Conservation (phyloP, 2,797 vertebrate genomes). For the Buceros bicornis region DNA sequence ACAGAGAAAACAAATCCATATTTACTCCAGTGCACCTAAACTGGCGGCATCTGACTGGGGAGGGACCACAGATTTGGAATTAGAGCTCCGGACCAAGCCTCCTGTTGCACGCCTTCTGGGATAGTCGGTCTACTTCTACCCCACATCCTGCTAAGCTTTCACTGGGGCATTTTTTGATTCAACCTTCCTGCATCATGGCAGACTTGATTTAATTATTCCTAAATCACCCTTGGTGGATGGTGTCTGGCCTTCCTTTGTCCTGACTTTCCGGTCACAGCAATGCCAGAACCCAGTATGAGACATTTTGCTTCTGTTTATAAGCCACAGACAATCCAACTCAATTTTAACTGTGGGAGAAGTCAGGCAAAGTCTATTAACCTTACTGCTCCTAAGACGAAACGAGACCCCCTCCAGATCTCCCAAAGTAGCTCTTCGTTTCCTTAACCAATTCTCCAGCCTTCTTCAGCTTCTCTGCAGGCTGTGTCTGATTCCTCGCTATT, state of each 20-base stretch:
- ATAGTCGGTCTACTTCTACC: not conserved
- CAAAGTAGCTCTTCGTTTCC: not conserved
- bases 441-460: not conserved
- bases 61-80: not conserved
- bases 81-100: not conserved
- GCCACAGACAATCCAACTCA: not conserved
- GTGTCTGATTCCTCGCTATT: not conserved
- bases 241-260: constrained; percentile 45
- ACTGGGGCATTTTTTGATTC: constrained; percentile 58
- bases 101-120: not conserved
- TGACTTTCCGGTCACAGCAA: not conserved
- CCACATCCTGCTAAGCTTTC: constrained; percentile 30
- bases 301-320: constrained; percentile 7
- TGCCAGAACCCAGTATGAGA: not conserved
- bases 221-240: constrained; percentile 37
- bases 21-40: not conserved
- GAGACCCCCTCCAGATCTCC: not conserved
- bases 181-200: constrained; percentile 33
- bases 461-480: not conserved
- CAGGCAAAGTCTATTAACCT: not conserved
- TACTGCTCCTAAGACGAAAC: not conserved
- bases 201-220: constrained; percentile 69
- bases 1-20: not conserved
- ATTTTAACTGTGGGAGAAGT: constrained; percentile 5
- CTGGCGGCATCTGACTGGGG: not conserved